Percentiles rank a stretch among this genome's conserved stretches.
Evolutionary conservation across 2,888 invertebrate species (phyloP).

Genomic region (Campoletis raptor): DNA sequence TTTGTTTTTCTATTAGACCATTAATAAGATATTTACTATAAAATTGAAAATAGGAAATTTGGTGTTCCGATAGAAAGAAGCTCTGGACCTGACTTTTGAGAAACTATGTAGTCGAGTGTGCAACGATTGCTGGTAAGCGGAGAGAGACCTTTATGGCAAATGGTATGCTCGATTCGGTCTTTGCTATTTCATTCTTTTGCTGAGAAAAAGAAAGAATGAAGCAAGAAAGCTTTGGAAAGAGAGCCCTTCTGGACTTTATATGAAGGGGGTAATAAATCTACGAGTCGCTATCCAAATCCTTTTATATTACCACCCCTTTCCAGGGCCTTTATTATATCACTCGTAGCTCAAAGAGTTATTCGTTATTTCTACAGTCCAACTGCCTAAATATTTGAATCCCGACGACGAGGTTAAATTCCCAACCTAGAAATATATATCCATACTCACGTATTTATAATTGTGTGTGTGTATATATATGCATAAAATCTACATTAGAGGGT

Average conservation of each 20-base stretch:
- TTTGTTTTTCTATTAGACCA: not conserved
- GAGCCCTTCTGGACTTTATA: slow-evolving; percentile 60
- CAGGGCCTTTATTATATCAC: slow-evolving; percentile 59
- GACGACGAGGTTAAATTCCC: slow-evolving; percentile 58
- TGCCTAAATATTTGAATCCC: slow-evolving; percentile 65
- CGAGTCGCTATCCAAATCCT: slow-evolving; percentile 63
- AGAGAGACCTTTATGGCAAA: slow-evolving; percentile 30
- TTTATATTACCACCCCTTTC: slow-evolving; percentile 58
- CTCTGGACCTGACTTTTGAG: not conserved
- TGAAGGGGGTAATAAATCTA: slow-evolving; percentile 60
- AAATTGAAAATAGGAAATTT: not conserved
- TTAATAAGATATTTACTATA: not conserved
- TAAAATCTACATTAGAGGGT: slow-evolving; percentile 47
- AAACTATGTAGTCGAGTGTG: slow-evolving; percentile 43
- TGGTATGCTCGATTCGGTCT: slow-evolving; percentile 35
- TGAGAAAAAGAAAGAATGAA: slow-evolving; percentile 34
- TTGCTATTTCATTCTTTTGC: slow-evolving; percentile 47
- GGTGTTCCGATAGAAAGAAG: not conserved
- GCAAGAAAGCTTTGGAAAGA: slow-evolving; percentile 18
- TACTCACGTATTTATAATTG: not conserved
- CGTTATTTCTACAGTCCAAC: slow-evolving; percentile 45
- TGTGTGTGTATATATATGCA: slow-evolving; percentile 5
- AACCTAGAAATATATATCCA: slow-evolving; percentile 7
- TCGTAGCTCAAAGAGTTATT: slow-evolving; percentile 64
- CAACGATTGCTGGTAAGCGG: slow-evolving; percentile 41